phyloP scores from a whole-genome alignment of 2,797 vertebrate genomes.

The Denticeps clupeoides region DNA sequence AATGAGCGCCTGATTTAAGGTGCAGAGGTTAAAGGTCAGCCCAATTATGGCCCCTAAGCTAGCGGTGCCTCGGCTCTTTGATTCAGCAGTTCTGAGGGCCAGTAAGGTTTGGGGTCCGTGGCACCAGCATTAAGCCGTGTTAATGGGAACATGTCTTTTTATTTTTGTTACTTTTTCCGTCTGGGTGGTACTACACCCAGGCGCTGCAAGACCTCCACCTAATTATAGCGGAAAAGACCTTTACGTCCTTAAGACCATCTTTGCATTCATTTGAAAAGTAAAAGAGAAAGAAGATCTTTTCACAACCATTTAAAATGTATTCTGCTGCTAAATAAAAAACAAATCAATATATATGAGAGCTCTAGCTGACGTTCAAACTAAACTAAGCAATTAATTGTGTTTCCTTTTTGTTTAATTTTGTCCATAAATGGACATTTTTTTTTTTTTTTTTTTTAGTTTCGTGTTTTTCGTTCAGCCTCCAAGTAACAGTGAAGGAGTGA shows the following conservation, averaged over 20 bases:
- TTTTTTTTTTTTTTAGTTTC: too few relatives aligned
- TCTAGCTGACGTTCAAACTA: too few relatives aligned
- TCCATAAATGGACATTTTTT: too few relatives aligned
- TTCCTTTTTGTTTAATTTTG: too few relatives aligned
- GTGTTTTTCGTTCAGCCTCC: too few relatives aligned
- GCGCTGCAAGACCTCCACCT: conserved; percentile 31
- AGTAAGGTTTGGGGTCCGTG: conserved; percentile 59
- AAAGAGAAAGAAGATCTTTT: too few relatives aligned
- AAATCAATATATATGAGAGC: too few relatives aligned
- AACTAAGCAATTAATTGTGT: too few relatives aligned
- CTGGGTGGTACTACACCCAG: conserved; percentile 30
- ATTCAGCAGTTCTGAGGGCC: conserved; percentile 85
- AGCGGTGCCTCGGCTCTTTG: conserved; percentile 76
- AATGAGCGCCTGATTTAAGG: conserved; percentile 78
- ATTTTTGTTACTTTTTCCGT: conserved; percentile 33
- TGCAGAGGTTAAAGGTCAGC: conserved; percentile 82
- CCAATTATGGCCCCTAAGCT: conserved; percentile 89
- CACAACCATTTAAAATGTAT: too few relatives aligned
- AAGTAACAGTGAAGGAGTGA: conserved; percentile 5
- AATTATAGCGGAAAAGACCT: conserved; percentile 40
- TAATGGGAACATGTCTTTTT: conserved; percentile 67
- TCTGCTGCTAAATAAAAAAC: too few relatives aligned
- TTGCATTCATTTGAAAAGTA: not conserved
- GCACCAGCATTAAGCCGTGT: conserved; percentile 55
- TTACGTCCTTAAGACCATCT: too few relatives aligned